Evolutionary conservation across 2,888 invertebrate genomes (phyloP).

Genomic region (Hymenopus coronatus): DNA sequence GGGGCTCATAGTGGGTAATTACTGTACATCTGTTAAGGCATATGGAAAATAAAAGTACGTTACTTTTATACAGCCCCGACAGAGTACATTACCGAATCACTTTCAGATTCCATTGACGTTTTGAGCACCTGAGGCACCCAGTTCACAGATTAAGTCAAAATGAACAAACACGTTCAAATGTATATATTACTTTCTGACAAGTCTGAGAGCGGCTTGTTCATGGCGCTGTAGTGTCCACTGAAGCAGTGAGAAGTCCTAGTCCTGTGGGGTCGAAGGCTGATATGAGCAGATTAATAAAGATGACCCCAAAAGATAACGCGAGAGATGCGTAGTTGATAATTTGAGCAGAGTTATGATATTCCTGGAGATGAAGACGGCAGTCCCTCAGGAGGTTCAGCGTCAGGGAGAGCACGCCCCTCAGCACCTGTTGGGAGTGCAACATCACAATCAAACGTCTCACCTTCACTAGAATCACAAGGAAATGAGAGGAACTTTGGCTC

Average conservation of each 20-base stretch:
- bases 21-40: no score
- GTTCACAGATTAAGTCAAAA: no score
- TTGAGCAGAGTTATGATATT: conserved; percentile 66
- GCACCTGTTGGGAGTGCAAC: conserved; percentile 54
- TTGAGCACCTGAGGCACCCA: no score
- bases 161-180: no score
- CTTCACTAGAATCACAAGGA: no score
- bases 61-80: no score
- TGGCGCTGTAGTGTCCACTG: neutral
- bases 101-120: no score
- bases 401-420: conserved; percentile 70
- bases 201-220: neutral
- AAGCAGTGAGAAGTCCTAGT: conserved; percentile 41
- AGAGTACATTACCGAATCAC: no score
- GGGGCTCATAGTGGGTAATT: no score
- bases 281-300: conserved; percentile 71
- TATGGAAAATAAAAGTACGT: no score
- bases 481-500: no score
- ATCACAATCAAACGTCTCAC: neutral
- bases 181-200: no score
- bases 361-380: conserved; percentile 69
- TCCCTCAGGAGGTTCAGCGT: conserved; percentile 72
- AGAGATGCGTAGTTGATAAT: conserved; percentile 70
- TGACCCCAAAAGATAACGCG: conserved; percentile 67
- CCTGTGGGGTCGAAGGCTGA: conserved; percentile 73